phyloP scores from a whole-genome alignment of 1,140 invertebrate genomes.

The Pemphigus obesinymphae region DNA sequence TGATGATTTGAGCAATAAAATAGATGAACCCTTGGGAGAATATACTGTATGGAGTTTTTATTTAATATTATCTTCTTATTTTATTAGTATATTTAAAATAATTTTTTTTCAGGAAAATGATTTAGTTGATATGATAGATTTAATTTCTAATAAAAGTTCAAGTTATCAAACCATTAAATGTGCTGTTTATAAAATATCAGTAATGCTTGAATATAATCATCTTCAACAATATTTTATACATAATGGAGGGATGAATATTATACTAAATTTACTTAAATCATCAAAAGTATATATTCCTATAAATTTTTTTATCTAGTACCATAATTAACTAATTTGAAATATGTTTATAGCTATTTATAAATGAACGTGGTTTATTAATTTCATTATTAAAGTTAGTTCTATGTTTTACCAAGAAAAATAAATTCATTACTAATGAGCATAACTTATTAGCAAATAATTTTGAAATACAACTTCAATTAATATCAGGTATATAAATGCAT shows the following conservation, averaged over 20 bases:
- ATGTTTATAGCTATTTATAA: slow-evolving; percentile 1
- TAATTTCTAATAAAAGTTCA: slow-evolving; percentile 28
- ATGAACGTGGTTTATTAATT: background rate
- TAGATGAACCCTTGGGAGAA: background rate
- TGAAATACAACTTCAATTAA: background rate
- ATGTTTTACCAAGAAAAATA: slow-evolving; percentile 13
- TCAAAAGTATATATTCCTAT: background rate
- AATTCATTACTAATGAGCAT: background rate
- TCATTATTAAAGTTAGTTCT: slow-evolving; percentile 21
- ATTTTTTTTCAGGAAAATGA: slow-evolving; percentile 12
- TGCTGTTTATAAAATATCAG: slow-evolving; percentile 30
- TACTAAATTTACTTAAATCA: slow-evolving; percentile 30
- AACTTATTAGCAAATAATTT: slow-evolving; percentile 3
- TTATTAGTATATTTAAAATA: background rate
- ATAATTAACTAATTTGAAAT: background rate
- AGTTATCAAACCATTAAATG: slow-evolving; percentile 37
- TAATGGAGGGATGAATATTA: slow-evolving; percentile 12
- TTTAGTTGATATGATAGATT: slow-evolving; percentile 26
- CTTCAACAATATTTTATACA: slow-evolving; percentile 26
- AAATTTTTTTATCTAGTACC: background rate
- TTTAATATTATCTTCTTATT: background rate
- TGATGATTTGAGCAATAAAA: background rate
- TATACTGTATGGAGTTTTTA: slow-evolving; percentile 18
- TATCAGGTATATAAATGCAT: background rate
- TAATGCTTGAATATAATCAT: slow-evolving; percentile 16